phyloP scores from a whole-genome alignment of 2,888 invertebrate species.

The Horisme vitalbata region DNA sequence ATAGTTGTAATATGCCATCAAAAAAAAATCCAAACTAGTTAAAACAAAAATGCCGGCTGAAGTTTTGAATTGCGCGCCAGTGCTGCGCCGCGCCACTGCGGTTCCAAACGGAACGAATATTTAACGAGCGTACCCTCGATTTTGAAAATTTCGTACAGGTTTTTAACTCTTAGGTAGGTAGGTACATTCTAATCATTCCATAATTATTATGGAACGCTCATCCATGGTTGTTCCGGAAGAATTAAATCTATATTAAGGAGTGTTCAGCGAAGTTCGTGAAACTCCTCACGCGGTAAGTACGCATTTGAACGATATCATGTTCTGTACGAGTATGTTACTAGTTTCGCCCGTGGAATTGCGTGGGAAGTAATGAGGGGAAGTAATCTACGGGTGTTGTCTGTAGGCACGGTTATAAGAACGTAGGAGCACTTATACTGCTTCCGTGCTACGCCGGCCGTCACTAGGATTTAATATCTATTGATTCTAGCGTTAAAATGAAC shows the following conservation, averaged over 20 bases:
- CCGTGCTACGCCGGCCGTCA: conserved; percentile 8
- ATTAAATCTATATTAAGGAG: neutral
- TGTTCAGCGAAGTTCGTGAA: neutral
- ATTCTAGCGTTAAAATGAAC: neutral
- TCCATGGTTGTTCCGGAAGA: too few relatives aligned
- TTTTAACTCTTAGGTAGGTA: too few relatives aligned
- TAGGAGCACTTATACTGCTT: conserved; percentile 36
- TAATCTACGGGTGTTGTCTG: neutral
- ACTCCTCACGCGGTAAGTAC: neutral
- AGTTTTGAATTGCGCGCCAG: conserved; percentile 21
- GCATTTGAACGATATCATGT: neutral
- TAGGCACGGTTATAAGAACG: too few relatives aligned
- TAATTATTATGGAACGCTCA: too few relatives aligned
- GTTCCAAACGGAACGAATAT: conserved; percentile 8
- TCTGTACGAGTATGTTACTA: too few relatives aligned
- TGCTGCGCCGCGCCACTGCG: conserved; percentile 11
- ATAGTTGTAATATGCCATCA: neutral
- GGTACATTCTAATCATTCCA: too few relatives aligned
- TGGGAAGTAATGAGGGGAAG: conserved; percentile 1
- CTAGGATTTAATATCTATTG: neutral
- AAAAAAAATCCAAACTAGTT: conserved; percentile 2
- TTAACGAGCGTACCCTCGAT: conserved; percentile 5
- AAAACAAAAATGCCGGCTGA: conserved; percentile 9
- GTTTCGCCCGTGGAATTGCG: neutral
- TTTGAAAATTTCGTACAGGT: neutral